Evolutionary conservation across 2,888 invertebrate species (phyloP).

Genomic region (Pollenia amentaria): DNA sequence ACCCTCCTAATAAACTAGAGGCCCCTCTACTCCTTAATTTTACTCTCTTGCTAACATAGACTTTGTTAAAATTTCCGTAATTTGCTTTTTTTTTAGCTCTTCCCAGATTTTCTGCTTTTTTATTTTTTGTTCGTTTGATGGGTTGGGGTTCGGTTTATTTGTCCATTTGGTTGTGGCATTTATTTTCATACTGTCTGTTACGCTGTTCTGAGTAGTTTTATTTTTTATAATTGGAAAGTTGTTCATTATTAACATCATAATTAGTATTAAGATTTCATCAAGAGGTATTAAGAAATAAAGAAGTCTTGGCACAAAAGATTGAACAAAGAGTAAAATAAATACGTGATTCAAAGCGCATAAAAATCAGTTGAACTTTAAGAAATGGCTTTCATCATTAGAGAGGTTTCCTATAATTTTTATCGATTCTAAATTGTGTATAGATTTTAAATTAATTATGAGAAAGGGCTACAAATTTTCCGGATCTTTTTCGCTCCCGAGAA

Average conservation of each 20-base stretch:
- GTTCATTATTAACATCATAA: conserved; percentile 72
- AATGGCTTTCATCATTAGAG: conserved; percentile 46
- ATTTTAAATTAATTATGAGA: conserved; percentile 19
- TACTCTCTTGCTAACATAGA: conserved; percentile 24
- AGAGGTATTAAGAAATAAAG: conserved; percentile 57
- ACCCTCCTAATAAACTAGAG: not conserved
- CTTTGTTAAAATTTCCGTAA: conserved; percentile 17
- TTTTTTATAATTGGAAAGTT: conserved; percentile 68
- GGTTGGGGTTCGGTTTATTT: conserved; percentile 54
- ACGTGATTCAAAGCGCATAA: conserved; percentile 33
- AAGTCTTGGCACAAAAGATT: conserved; percentile 20
- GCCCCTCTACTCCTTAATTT: not conserved
- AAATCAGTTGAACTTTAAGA: conserved; percentile 64
- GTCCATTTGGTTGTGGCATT: conserved; percentile 48
- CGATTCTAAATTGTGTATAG: conserved; percentile 60
- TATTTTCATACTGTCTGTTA: conserved; percentile 38
- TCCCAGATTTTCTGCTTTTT: conserved; percentile 27
- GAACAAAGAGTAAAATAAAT: not conserved
- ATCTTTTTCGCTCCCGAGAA: no score
- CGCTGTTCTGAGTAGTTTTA: conserved; percentile 33
- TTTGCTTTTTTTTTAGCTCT: conserved; percentile 37
- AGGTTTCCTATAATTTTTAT: conserved; percentile 55
- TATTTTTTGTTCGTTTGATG: conserved; percentile 45
- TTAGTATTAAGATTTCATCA: conserved; percentile 69
- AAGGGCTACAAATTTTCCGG: no score